Base-by-base conservation (phyloP, 2,797 vertebrate species). In the Aeoliscus strigatus region DNA sequence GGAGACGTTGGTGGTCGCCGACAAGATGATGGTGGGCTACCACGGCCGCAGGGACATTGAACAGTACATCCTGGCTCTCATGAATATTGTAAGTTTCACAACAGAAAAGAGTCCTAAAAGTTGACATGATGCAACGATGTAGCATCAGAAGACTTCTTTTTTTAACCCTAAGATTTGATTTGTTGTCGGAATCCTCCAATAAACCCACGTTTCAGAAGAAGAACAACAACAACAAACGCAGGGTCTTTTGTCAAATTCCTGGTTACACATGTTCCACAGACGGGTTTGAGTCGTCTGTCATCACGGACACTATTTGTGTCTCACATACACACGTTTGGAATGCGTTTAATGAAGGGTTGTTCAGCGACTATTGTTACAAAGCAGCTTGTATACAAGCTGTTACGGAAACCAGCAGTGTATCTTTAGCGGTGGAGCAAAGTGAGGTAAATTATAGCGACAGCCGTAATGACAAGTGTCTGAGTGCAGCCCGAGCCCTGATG, bases 71-170 rank as follows among this genome's bases (percentile, higher is more conserved):
- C 85, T 99, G 77, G 93, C 96, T 28, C 91, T 99, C 83, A 98
- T 99, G 96, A 99, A 98, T 91, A 96, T 99, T 98, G 96, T 99
- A 99, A 98, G 96, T 97, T 91, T 94, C 89, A 92, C 84, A 82
- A 83, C 71, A 61, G 70, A 68, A 73, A 80, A 53, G 53, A 67
- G n/a, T n/a, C n/a, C n/a, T n/a, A n/a, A n/a, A n/a, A n/a, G n/a
- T n/a, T n/a, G n/a, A n/a, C n/a, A n/a, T n/a, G n/a, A n/a, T n/a
- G n/a, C n/a, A n/a, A n/a, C n/a, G n/a, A n/a, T n/a, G n/a, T n/a
- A n/a, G n/a, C n/a, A n/a, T n/a, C n/a, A n/a, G n/a, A n/a, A n/a
- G n/a, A n/a, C n/a, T n/a, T n/a, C n/a, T n/a, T n/a, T n/a, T n/a
- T n/a, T n/a, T n/a, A n/a, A n/a, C n/a, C n/a, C n/a, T n/a, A n/a